Conservation (phyloP, 2,888 invertebrate genomes). For the Pseudoips prasinana region DNA sequence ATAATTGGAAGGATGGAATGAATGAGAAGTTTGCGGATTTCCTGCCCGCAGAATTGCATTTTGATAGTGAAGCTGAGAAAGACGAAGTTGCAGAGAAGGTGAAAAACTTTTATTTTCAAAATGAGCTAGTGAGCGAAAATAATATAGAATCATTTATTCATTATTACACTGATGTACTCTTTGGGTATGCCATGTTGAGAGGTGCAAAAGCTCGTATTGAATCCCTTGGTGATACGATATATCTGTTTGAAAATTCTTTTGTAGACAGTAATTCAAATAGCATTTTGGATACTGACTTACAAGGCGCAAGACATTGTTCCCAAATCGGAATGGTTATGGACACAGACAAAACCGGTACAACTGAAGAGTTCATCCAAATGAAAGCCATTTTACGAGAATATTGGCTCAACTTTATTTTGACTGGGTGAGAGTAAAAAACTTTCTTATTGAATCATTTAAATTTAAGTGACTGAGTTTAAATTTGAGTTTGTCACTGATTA, state of each 20-base stretch:
- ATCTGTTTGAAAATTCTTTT: constrained; percentile 44
- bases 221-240: constrained; percentile 37
- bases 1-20: constrained; percentile 2
- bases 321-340: constrained; percentile 17
- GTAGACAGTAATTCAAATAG: constrained; percentile 25
- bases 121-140: constrained; percentile 15
- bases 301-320: constrained; percentile 37
- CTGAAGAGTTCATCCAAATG: constrained; percentile 23
- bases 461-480: too few species aligned
- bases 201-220: constrained; percentile 22
- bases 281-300: constrained; percentile 27
- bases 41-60: constrained; percentile 26
- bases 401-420: constrained; percentile 36
- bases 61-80: constrained; percentile 26
- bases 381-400: constrained; percentile 27
- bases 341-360: background rate
- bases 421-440: constrained; percentile 28
- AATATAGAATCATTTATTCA: constrained; percentile 20
- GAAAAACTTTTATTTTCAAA: constrained; percentile 38
- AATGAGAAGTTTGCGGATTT: constrained; percentile 36
- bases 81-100: constrained; percentile 20
- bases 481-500: too few species aligned
- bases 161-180: constrained; percentile 49
- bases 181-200: constrained; percentile 29
- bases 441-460: too few species aligned